A percentile compares a stretch with the other conserved stretches of the same genome.
Evolutionary conservation across 2,113 vertebrate genomes (phyloP).

Genomic region (Anolis sagrei): DNA sequence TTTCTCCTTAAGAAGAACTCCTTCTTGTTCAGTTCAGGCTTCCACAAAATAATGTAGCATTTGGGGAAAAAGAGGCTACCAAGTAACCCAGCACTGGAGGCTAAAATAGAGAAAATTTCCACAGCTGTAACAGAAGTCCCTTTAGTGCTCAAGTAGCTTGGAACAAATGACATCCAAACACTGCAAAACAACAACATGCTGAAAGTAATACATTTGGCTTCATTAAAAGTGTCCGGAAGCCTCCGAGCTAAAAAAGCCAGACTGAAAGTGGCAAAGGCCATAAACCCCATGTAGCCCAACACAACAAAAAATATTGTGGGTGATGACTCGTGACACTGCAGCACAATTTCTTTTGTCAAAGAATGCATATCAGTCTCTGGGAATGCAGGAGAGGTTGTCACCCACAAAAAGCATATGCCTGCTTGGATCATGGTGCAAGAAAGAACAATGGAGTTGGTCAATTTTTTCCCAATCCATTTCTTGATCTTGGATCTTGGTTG

Average conservation of each 20-base stretch:
- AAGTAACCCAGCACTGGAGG: neutral
- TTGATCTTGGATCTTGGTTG: neutral
- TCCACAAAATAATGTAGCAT: neutral
- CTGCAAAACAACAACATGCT: conserved; percentile 1
- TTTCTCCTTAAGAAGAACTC: neutral
- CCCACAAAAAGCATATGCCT: neutral
- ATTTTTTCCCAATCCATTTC: neutral
- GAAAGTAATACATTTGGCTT: conserved; percentile 1
- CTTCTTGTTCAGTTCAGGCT: neutral
- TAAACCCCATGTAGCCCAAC: neutral
- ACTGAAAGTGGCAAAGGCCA: neutral
- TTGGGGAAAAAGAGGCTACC: neutral
- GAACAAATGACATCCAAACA: neutral
- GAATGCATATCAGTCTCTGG: neutral
- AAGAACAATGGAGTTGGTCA: neutral
- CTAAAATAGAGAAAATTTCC: neutral
- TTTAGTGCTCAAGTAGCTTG: neutral
- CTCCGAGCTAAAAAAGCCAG: neutral
- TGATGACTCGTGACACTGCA: neutral
- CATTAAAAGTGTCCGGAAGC: neutral
- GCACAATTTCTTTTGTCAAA: neutral
- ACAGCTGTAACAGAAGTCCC: neutral
- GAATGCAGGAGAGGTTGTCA: neutral
- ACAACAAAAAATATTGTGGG: neutral
- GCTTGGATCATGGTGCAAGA: neutral